Base-by-base conservation (phyloP, 2,888 invertebrate genomes). In the Hyposoter dolosus region DNA sequence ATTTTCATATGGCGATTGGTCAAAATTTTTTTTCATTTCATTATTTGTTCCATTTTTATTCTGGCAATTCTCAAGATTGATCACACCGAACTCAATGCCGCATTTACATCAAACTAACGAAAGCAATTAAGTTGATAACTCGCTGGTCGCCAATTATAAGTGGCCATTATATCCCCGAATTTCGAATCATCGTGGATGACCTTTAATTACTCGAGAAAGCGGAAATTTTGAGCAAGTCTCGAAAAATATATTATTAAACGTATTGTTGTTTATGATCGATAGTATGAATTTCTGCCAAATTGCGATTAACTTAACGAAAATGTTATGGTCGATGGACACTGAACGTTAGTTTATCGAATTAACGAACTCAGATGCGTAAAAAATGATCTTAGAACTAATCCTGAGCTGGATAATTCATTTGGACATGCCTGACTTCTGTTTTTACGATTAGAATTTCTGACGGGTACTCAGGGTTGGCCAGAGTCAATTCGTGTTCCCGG, bases 141-240 rank as follows among this genome's bases (percentile, higher is more conserved):
- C 86, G 88, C 88, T 89, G 86, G 76, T 35, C 72, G 66, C 77
- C 88, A 84, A 87, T 89, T 84, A 87, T 56, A 10, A 40, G 40
- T 40, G 45, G 65, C 69, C 60, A 71, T 82, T 65, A 82, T 50
- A 77, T 82, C 35, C 50, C 69, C 76, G 86, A 87, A 88, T 85
- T 63, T 88, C 88, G 83, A 87, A 88, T 86, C 10, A 9, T 10
- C 10, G 40, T 40, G 9, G 40, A 40, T 40, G 40, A 1, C 40
- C 10, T 10, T 40, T 40, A 40, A 40, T 40, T 40, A 40, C 40
- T 40, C 10, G 10, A 7, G 7, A 40, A 32, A 32, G 4, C 2
- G 32, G 32, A 32, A 32, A 32, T 87, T 53, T n/a, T 19, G 0
- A 23, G 19, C 4, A 23, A 23, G 3, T 3, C 10, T 56, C 1